Percentiles rank a stretch among this genome's conserved stretches.
Evolutionary conservation across 1,140 invertebrate species (phyloP).

Genomic region (Drosophila ficusphila): DNA sequence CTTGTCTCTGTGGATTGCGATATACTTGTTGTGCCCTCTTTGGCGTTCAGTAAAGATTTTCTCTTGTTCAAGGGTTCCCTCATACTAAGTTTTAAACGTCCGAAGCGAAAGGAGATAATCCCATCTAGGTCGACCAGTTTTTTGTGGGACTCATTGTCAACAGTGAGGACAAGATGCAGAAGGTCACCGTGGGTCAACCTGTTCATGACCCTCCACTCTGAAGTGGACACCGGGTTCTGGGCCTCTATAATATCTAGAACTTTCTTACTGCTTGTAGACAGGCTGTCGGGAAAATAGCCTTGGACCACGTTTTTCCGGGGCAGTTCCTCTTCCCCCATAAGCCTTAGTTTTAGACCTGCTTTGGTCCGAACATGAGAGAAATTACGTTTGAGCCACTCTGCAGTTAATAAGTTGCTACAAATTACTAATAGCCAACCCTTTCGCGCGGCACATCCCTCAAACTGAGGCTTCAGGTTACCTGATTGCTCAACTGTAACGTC

Average conservation of each 20-base stretch:
- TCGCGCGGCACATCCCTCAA: background rate
- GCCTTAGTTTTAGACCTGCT: background rate
- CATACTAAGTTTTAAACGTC: background rate
- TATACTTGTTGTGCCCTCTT: no score
- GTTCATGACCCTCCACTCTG: background rate
- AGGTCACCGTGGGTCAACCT: background rate
- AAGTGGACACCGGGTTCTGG: background rate
- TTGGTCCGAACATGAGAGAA: background rate
- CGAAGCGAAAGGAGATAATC: background rate
- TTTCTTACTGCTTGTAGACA: background rate
- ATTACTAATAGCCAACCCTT: background rate
- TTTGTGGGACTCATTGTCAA: background rate
- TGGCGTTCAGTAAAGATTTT: no score
- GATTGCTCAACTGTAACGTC: background rate
- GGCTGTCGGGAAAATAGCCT: conserved; percentile 1
- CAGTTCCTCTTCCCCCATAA: background rate
- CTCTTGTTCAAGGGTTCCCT: background rate
- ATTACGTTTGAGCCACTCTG: background rate
- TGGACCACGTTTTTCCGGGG: background rate
- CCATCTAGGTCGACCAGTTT: background rate
- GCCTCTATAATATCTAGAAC: conserved; percentile 1
- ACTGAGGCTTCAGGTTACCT: background rate
- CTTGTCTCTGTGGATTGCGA: background rate
- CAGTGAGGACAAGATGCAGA: background rate
- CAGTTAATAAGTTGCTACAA: background rate